A percentile compares a stretch with the other conserved stretches of the same genome.
Conservation (phyloP, 2,797 vertebrate species). For the Paratrypauchen microcephalus region DNA sequence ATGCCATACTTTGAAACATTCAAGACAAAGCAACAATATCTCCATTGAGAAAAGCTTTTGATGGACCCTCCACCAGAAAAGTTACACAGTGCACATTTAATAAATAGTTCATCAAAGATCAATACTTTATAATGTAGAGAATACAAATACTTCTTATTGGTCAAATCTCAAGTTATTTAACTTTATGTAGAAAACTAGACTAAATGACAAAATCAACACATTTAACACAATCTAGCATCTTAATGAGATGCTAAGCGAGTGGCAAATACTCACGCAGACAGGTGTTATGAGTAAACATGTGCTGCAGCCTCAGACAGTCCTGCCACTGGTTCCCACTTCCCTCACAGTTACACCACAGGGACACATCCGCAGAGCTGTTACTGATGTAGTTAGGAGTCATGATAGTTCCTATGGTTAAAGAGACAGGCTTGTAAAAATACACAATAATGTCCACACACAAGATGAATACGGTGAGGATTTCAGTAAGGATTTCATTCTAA, state of each 20-base stretch:
- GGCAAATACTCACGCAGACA: conserved; percentile 86
- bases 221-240: background rate
- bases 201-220: too few species aligned
- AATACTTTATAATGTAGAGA: background rate
- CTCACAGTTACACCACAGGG: conserved; percentile 91
- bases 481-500: too few species aligned
- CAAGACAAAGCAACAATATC: too few species aligned
- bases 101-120: too few species aligned
- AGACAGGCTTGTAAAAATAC: background rate
- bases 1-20: too few species aligned
- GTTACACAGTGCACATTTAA: too few species aligned
- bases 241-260: background rate
- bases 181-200: background rate
- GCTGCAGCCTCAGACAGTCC: conserved; percentile 85
- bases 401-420: conserved; percentile 81
- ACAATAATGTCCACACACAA: background rate
- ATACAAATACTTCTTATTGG: background rate
- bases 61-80: too few species aligned
- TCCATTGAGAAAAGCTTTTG: too few species aligned
- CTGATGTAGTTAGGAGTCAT: conserved; percentile 96
- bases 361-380: conserved; percentile 84
- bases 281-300: conserved; percentile 87
- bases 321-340: conserved; percentile 92
- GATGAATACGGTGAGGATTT: background rate
- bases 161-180: background rate